Conservation (phyloP, 2,888 invertebrate genomes). For the Callyntrura guangdongensis region DNA sequence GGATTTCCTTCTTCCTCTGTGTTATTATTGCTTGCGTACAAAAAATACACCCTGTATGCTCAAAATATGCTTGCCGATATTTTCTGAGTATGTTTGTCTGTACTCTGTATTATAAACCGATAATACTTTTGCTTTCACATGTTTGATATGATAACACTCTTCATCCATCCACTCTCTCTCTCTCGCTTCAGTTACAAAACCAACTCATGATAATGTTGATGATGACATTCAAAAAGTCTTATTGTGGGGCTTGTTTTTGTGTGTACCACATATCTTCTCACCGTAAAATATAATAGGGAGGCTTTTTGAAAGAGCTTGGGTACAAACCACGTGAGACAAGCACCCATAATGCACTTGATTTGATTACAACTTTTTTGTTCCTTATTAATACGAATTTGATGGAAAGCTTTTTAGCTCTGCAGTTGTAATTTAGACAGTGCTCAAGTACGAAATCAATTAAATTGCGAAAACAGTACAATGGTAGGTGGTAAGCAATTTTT, state of each 20-base stretch:
- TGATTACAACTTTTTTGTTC: background rate
- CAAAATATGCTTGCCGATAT: background rate
- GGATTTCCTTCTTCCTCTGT: slow-evolving; percentile 64
- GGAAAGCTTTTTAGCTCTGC: background rate
- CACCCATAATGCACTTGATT: background rate
- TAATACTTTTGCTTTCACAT: slow-evolving; percentile 8
- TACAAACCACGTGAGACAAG: background rate
- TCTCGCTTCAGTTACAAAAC: too few species aligned
- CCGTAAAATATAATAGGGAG: background rate
- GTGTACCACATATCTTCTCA: background rate
- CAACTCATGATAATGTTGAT: too few species aligned
- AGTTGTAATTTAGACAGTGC: too few species aligned
- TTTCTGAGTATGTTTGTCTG: background rate
- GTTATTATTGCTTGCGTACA: slow-evolving; percentile 37
- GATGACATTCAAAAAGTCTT: background rate
- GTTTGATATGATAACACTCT: background rate
- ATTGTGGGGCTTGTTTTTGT: background rate
- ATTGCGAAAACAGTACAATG: too few species aligned
- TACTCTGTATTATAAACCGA: background rate
- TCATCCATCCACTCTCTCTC: background rate
- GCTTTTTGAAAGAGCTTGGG: background rate
- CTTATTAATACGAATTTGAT: slow-evolving; percentile 7
- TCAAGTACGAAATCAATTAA: too few species aligned
- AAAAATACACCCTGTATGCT: slow-evolving; percentile 17
- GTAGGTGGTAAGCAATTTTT: too few species aligned